These are phyloP conservation scores for Polydrusus tereticollis DNA, from an alignment of 2,888 invertebrate genomes.

Conservation along the genomic window DNA sequence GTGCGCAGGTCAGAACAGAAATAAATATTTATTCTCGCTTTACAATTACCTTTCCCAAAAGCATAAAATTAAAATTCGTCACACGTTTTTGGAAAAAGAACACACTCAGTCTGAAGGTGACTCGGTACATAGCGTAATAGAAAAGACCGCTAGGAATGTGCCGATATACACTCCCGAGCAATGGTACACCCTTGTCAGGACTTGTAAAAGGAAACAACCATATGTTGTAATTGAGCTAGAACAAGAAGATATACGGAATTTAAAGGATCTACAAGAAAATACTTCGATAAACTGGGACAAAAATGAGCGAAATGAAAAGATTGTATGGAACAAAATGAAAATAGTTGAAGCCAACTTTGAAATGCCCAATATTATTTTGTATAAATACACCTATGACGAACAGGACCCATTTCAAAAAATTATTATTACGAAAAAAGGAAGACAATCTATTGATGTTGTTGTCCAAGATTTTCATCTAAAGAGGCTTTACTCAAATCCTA, in stretches of 20 bases:
- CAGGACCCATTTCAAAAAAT: conserved; percentile 5
- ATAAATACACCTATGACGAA: conserved; percentile 6
- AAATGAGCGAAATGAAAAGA: conserved; percentile 1
- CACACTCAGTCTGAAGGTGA: conserved; percentile 57
- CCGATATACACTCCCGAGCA: conserved; percentile 12
- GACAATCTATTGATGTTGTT: background rate
- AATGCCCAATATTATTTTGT: conserved; percentile 9
- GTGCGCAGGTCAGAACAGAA: conserved; percentile 55
- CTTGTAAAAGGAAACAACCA: background rate
- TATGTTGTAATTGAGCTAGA: conserved; percentile 7
- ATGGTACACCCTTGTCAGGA: background rate
- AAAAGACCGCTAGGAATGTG: conserved; percentile 22
- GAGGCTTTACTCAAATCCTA: background rate
- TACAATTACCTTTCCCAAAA: conserved; percentile 50
- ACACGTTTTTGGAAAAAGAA: conserved; percentile 54
- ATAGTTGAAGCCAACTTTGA: background rate
- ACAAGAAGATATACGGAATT: background rate
- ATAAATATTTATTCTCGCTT: conserved; percentile 53
- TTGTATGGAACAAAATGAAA: conserved; percentile 6
- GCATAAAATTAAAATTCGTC: conserved; percentile 52
- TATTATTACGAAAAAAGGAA: conserved; percentile 8
- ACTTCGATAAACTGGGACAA: conserved; percentile 6
- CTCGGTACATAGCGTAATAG: conserved; percentile 54
- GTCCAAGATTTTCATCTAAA: conserved; percentile 4
- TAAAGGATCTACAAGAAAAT: conserved; percentile 3